Evolutionary conservation across 1,140 invertebrate genomes (phyloP), one percentile per base, ranked within the genome.

Genomic region (Pissodes strobi): DNA sequence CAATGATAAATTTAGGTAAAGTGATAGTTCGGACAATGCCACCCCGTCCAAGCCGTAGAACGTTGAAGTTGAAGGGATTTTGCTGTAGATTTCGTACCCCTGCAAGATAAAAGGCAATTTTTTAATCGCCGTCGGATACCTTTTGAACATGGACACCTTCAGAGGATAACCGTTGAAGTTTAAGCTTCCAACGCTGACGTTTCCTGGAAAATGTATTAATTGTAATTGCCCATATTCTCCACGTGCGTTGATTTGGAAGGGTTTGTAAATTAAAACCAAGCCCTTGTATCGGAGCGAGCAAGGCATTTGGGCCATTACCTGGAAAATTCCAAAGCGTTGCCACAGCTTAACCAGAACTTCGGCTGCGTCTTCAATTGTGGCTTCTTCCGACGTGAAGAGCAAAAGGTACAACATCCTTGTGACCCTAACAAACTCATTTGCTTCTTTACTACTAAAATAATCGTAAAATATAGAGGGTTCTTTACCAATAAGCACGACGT

Each of bases 71-170:
- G 15, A 5, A 1, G 19, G 13, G 19, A 58, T 41, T n/a, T 53
- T 59, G 10, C 27, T 17, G 30, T 66, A 66, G 17, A 55, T 60
- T 37, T 21, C n/a, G 10, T 38, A 13, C 4, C 22, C 43, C 21
- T 21, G 37, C 5, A 61, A 15, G 0, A 23, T 12, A 1, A 17
- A 9, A 0, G 57, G 56, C n/a, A 61, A 15, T 6, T 22, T 1
- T 22, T 15, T 17, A 21, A 61, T 8, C 22, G 57, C 64, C 15
- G 64, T 45, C 12, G 49, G 27, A 27, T 37, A 46, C 12, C 64
- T 53, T 60, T 48, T 5, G 56, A 66, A 66, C 21, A 66, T 46
- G 2, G 64, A 66, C 9, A 66, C 48, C 37, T 58, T 53, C 21
- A 66, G 8, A 1, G 48, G 49, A 18, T 37, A 53, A 18, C 51